Percentiles rank a stretch among this genome's conserved stretches.
Conservation (phyloP, 2,113 vertebrate genomes). For the Gila orcuttii region DNA sequence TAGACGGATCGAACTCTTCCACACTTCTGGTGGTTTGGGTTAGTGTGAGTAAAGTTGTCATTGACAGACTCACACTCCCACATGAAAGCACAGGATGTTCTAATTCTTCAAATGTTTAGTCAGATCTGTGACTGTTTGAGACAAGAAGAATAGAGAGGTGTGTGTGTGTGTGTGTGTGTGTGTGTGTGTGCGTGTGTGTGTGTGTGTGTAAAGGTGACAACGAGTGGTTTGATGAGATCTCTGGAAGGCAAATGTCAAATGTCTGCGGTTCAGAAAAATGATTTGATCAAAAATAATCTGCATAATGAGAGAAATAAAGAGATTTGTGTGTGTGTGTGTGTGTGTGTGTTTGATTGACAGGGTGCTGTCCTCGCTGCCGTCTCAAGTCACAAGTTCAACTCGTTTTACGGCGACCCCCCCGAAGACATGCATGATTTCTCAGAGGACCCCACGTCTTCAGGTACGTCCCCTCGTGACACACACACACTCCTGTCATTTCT, state of each 20-base stretch:
- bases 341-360: slow-evolving; percentile 69
- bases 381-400: slow-evolving; percentile 98
- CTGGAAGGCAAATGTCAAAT: neutral
- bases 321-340: neutral
- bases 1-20: neutral
- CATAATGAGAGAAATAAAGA: neutral
- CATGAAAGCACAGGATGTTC: slow-evolving; percentile 17
- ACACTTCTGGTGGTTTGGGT: neutral
- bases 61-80: neutral
- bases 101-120: neutral
- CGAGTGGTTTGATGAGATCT: neutral
- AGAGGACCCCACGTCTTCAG: slow-evolving; percentile 96
- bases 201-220: slow-evolving; percentile 28
- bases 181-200: neutral
- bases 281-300: neutral
- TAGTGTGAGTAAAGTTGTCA: neutral
- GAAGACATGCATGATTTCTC: slow-evolving; percentile 97
- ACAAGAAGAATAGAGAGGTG: neutral
- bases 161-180: neutral
- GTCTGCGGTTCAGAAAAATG: neutral
- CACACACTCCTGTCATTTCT: neutral
- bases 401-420: slow-evolving; percentile 95
- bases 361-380: slow-evolving; percentile 97
- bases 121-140: neutral
- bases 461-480: slow-evolving; percentile 67